phyloP scores from a whole-genome alignment of 2,113 vertebrate species.

The Zosterops borbonicus region DNA sequence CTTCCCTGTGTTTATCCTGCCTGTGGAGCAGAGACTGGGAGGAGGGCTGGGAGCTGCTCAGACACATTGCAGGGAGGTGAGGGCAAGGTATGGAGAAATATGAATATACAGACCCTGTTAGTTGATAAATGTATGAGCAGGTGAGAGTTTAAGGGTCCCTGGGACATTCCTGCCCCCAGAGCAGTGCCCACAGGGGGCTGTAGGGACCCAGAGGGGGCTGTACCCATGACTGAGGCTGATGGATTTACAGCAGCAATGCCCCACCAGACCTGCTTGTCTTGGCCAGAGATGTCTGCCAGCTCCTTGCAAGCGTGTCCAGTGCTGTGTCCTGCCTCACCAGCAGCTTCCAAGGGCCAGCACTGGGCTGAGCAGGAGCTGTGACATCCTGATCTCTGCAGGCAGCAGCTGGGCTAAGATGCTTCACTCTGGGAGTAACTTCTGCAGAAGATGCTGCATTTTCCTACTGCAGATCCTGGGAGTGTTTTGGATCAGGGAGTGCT shows the following conservation, averaged over 20 bases:
- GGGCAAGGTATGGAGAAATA: background rate
- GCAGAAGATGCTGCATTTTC: background rate
- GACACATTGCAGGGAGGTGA: background rate
- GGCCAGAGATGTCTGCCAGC: background rate
- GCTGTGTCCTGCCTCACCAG: background rate
- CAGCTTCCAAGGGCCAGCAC: background rate
- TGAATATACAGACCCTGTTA: background rate
- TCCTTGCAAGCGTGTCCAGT: background rate
- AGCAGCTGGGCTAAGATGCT: background rate
- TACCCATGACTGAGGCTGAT: accelerated
- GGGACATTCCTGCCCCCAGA: background rate
- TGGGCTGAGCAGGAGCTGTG: background rate
- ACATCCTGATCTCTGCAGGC: background rate
- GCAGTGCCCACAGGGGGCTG: background rate
- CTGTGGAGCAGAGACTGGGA: background rate
- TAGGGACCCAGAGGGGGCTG: background rate
- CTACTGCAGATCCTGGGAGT: accelerated
- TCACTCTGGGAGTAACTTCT: background rate
- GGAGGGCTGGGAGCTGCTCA: background rate
- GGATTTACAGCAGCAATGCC: background rate
- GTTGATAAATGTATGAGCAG: background rate
- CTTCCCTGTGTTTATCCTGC: background rate
- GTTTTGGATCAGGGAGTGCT: background rate
- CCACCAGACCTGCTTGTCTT: background rate
- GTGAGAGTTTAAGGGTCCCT: background rate